Percentiles rank a stretch among this genome's conserved stretches.
Evolutionary conservation across 2,888 invertebrate species (phyloP).

Genomic region (Sisyra terminalis): DNA sequence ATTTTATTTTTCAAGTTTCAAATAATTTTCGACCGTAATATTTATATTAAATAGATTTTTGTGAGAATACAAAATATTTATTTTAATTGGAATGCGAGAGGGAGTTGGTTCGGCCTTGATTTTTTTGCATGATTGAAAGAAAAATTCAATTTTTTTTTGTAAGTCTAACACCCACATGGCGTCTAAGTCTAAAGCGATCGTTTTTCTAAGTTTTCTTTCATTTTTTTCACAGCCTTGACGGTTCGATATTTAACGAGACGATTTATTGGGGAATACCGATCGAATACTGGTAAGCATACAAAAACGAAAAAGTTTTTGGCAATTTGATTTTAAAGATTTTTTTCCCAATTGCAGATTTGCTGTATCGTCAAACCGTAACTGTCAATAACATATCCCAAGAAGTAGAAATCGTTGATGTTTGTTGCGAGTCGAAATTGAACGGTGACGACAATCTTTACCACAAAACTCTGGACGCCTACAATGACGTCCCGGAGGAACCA

Average conservation of each 20-base stretch:
- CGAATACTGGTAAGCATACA: constrained; percentile 48
- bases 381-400: constrained; percentile 55
- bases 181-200: background rate
- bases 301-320: background rate
- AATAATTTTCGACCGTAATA: too few relatives aligned
- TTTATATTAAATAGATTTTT: too few relatives aligned
- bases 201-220: constrained; percentile 16
- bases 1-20: too few relatives aligned
- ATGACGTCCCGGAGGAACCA: constrained; percentile 31
- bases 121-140: background rate
- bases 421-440: constrained; percentile 31
- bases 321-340: constrained; percentile 2
- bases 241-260: constrained; percentile 62
- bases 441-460: background rate
- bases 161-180: background rate
- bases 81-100: too few relatives aligned
- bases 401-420: constrained; percentile 65
- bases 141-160: background rate
- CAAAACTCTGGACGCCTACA: background rate
- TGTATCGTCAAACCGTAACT: constrained; percentile 57
- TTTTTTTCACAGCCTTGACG: constrained; percentile 47
- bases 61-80: too few relatives aligned
- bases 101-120: too few relatives aligned
- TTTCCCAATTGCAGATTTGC: constrained; percentile 43
- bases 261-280: constrained; percentile 67